phyloP scores from a whole-genome alignment of 92 coral and sea anemone species.

The Zoanthus sociatus region DNA sequence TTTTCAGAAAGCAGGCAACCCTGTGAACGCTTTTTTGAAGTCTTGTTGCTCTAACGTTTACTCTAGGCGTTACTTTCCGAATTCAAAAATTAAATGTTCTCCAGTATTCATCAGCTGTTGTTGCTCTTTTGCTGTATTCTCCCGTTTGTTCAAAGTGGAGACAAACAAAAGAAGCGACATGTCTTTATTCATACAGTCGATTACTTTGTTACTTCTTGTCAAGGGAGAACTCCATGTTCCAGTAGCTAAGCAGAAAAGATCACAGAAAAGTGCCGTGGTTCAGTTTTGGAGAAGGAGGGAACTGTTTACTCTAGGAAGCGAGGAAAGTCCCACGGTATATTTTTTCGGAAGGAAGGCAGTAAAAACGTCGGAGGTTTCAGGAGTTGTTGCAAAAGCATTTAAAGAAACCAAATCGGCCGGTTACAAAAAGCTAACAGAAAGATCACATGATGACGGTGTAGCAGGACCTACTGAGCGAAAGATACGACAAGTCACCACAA shows the following conservation, averaged over 20 bases:
- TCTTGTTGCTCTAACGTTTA: not conserved
- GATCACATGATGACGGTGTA: constrained; percentile 15
- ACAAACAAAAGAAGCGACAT: constrained; percentile 43
- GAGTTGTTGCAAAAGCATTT: constrained; percentile 39
- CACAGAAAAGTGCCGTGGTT: no score
- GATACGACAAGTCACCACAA: constrained; percentile 50
- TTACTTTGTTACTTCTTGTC: constrained; percentile 50
- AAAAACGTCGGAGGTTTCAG: constrained; percentile 30
- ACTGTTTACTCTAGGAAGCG: no score
- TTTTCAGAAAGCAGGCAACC: no score
- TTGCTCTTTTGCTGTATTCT: constrained; percentile 45
- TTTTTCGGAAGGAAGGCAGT: constrained; percentile 47
- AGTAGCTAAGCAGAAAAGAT: constrained; percentile 38
- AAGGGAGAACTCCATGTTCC: constrained; percentile 33
- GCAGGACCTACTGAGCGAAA: no score
- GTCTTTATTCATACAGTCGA: constrained; percentile 33
- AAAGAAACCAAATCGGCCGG: constrained; percentile 49
- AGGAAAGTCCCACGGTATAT: constrained; percentile 29
- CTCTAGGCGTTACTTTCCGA: constrained; percentile 1
- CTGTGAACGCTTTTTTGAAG: not conserved
- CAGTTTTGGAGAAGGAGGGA: no score
- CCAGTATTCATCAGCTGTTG: constrained; percentile 18
- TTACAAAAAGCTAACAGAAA: constrained; percentile 44
- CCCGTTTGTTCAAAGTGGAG: constrained; percentile 29
- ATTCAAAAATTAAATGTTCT: constrained; percentile 2